A percentile compares a stretch with the other conserved stretches of the same genome.
Conservation (phyloP, 2,888 invertebrate species). For the Scaptomyza caliginosa region DNA sequence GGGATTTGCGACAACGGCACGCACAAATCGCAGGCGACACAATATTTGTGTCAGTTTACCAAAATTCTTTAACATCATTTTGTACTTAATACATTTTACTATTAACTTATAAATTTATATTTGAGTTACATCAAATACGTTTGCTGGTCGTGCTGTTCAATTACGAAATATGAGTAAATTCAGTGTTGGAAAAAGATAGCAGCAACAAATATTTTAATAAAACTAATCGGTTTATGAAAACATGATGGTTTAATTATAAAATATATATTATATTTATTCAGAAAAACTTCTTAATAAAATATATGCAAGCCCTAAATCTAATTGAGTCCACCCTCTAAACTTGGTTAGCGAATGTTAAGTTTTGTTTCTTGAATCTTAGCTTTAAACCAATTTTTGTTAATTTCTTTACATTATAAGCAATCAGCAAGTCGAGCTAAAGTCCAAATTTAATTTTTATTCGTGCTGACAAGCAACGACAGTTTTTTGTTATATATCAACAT, state of each 20-base stretch:
- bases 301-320: too few relatives aligned
- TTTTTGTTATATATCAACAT: background rate
- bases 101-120: slow-evolving; percentile 20
- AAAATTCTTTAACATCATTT: slow-evolving; percentile 62
- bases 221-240: background rate
- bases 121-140: slow-evolving; percentile 2
- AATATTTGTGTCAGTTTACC: slow-evolving; percentile 49
- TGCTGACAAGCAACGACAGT: background rate
- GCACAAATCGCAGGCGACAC: slow-evolving; percentile 34
- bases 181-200: slow-evolving; percentile 40
- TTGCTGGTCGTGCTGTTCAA: slow-evolving; percentile 18
- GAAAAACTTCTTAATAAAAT: too few relatives aligned
- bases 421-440: too few relatives aligned
- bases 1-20: slow-evolving; percentile 5
- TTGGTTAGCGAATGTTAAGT: too few relatives aligned
- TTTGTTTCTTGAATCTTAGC: too few relatives aligned
- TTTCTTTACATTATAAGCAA: too few relatives aligned
- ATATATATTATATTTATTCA: background rate
- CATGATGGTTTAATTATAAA: background rate
- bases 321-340: too few relatives aligned
- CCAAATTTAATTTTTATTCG: too few relatives aligned
- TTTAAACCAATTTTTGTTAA: too few relatives aligned
- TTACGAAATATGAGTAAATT: slow-evolving; percentile 57
- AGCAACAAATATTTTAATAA: background rate
- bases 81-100: slow-evolving; percentile 49